Evolutionary conservation across 2,888 invertebrate species (phyloP), one percentile per base, ranked within the genome.

Genomic region (Taenaris catops): DNA sequence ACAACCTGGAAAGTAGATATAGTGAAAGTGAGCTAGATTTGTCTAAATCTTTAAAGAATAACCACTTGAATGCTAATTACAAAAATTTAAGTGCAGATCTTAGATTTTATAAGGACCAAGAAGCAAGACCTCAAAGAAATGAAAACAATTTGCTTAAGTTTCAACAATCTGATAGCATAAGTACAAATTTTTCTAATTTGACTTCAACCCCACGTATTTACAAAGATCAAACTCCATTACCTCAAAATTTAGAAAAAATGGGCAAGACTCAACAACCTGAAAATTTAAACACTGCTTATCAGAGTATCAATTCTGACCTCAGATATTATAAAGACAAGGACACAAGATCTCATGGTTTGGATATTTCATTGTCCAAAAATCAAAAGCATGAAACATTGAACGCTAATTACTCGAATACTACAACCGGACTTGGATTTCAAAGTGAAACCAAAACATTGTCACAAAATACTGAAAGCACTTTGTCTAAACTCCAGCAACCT

Each of bases 61-160:
- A 38, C 4, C 40, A 25, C 19, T 8, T 35, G 11, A 35, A 14
- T 9, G 25, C 11, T 17, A 34, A 25, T 17, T 31, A 7, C 8
- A 34, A 38, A 14, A 34, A 39, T 18, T 20, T 18, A 20, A 29
- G 25, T 11, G 24, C 40, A 21, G 37, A 43, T 31, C 31, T 41
- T 8, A 46, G 46, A 44, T 43, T 39, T 16, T 47, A 35, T 6
- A 39, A 44, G 14, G 55, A 55, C 18, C 35, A 46, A 19, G 55
- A 59, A 5, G 4, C 12, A 18, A 25, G 32, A 8, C 8, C 24
- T 4, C 18, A 18, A 4, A 25, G 11, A 17, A 24, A n/a, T 18
- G 32, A 32, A 9, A 23, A 4, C n/a, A n/a, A 8, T 2, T 32
- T 32, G 18, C 18, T 24, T 6, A 24, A 24, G 12, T 25, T 24